Evolutionary conservation across 2,113 vertebrate genomes (phyloP).

Genomic region (Salvelinus sp.): DNA sequence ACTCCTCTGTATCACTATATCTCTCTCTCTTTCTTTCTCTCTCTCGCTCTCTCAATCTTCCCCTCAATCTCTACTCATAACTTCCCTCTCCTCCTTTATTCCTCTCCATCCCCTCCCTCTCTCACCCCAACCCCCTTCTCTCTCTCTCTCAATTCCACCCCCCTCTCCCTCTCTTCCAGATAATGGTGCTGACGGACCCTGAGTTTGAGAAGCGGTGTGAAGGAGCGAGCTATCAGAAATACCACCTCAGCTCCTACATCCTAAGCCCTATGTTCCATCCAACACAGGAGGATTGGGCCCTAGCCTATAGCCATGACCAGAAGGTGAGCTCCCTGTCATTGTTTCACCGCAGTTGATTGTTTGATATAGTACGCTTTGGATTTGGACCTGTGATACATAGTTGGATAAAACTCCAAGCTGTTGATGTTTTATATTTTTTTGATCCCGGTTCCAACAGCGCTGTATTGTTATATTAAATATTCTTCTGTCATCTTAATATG

Average conservation of each 20-base stretch:
- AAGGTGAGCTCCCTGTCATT: constrained; percentile 78
- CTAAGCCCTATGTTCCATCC: constrained; percentile 94
- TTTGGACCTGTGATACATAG: too few species aligned
- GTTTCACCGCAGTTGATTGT: background rate
- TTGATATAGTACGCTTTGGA: too few species aligned
- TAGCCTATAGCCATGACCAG: constrained; percentile 95
- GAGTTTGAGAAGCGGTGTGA: constrained; percentile 98
- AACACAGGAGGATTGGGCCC: constrained; percentile 91
- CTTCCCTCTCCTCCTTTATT: constrained; percentile 1
- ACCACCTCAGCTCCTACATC: constrained; percentile 88
- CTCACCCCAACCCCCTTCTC: constrained; percentile 14
- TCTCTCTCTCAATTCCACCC: background rate
- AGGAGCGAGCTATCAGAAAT: constrained; percentile 95
- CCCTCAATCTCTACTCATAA: background rate
- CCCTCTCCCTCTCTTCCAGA: constrained; percentile 68
- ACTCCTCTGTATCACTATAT: constrained; percentile 8
- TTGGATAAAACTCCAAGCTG: too few species aligned
- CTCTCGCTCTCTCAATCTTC: constrained; percentile 8
- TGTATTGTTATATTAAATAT: background rate
- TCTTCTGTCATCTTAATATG: too few species aligned
- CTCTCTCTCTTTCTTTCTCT: constrained; percentile 18
- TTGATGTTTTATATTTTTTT: background rate
- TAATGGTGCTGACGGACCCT: constrained; percentile 96
- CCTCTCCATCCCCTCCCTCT: constrained; percentile 2
- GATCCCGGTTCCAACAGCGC: too few species aligned